Base-by-base conservation (phyloP, 2,888 invertebrate species). In the Onchidella celtica region DNA sequence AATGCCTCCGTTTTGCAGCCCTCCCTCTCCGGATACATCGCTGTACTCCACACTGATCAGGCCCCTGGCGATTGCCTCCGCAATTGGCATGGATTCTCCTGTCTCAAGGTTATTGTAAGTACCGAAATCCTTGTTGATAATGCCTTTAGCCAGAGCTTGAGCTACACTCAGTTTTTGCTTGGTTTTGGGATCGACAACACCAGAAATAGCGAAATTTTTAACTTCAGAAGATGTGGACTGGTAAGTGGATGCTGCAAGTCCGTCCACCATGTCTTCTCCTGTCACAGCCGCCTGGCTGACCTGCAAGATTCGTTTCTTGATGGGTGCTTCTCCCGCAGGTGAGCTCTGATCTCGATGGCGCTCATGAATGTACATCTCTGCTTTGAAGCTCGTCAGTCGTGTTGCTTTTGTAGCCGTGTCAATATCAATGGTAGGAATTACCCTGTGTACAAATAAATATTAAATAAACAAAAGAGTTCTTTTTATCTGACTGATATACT, bases 21-120 rank as follows among this genome's bases (percentile, higher is more conserved):
- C 85, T 0, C 88, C 88, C 79, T 88, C 88, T 11, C 87, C 78
- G 14, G 86, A 81, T 65, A 85, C 75, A 70, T 89, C 86, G 24
- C 84, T 84, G 70, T 86, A 87, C 61, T 90, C 92, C n/a, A 90
- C 92, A 27, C 86, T 79, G 55, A 93, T 89, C 57, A 91, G 84
- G 4, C 93, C 92, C 40, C 84, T 83, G 61, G 90, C 87, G 74
- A 93, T 92, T 36, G 93, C 93, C 83, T 92, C 92, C 0, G 91
- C 90, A 27, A 93, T 91, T 4, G 92, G 89, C 83, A 92, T 90
- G 21, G 83, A 85, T 63, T 89, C 86, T 0, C 89, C 90, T 0
- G 91, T 91, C 63, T 87, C 88, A 0, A 89, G 90, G 83, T 93
- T 91, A 17, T 84, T 86, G 81, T 91, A 92, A 0, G 88, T 88